Evolutionary conservation across 2,888 invertebrate species (phyloP), one percentile per base, ranked within the genome.

Genomic region (Morpho achilles): DNA sequence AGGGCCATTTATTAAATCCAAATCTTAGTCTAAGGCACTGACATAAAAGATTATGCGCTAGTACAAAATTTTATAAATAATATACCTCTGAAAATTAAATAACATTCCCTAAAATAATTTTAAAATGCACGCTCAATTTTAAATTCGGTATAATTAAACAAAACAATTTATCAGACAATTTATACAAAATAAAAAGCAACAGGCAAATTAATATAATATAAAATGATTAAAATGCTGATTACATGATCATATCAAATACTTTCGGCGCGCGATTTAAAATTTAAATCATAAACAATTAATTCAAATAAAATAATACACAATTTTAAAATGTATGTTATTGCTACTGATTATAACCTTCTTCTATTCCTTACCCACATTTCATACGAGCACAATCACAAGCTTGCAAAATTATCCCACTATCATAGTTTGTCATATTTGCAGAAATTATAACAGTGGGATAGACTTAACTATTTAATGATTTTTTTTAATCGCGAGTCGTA

Each of bases 21-120:
- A 83, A 82, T 76, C 80, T 82, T 83, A 87, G 77, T 79, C 84
- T 84, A 88, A 87, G 87, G 86, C 87, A 87, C 87, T 87, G 87
- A 82, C 77, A 84, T 73, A 84, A 87, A 85, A 75, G 76, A 82
- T 87, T 80, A 85, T 78, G 80, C 76, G 74, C 80, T 82, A 84
- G 73, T 82, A 81, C 74, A 77, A 79, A 76, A 75, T 71, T 16
- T 75, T 76, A 75, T 78, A 83, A 80, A 83, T 82, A 81, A 83
- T 77, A 78, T 77, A 80, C 74, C 74, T 79, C 77, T 82, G 83
- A 81, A 83, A 79, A 82, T 81, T 84, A 84, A 83, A 84, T 83
- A 85, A 87, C 84, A 84, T 84, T 82, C 79, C 84, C 80, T 86
- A 76, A 80, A 80, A 82, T 77, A 76, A 74, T 68, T 68, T 32